Evolutionary conservation across 2,113 vertebrate species (phyloP).

Genomic region (Nesogale talazaci): DNA sequence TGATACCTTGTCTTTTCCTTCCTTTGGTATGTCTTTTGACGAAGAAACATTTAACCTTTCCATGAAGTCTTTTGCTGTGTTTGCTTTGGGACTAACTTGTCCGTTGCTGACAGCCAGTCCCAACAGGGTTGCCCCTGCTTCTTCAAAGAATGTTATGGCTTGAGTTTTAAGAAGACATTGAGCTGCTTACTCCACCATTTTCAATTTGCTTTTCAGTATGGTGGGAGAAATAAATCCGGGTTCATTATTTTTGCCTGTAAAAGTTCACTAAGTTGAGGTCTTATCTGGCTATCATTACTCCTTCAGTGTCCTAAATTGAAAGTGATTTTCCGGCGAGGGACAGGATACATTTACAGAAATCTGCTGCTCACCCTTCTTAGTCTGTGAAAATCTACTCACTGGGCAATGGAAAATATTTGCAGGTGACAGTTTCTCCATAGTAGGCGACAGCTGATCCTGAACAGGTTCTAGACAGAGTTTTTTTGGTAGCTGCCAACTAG

Average conservation of each 20-base stretch:
- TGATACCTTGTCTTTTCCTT: neutral
- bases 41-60: neutral
- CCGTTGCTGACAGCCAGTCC: neutral
- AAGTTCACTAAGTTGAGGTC: neutral
- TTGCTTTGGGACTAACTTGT: neutral
- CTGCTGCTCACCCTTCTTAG: slow-evolving; percentile 40
- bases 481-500: neutral
- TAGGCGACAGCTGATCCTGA: neutral
- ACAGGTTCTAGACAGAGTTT: neutral
- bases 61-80: neutral
- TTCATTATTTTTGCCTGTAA: neutral
- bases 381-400: slow-evolving; percentile 37
- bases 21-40: neutral
- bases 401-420: slow-evolving; percentile 40
- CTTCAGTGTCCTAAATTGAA: slow-evolving; percentile 61
- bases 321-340: slow-evolving; percentile 35
- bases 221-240: neutral
- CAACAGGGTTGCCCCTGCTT: neutral
- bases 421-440: neutral
- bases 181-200: neutral
- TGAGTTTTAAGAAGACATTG: neutral
- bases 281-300: slow-evolving; percentile 32
- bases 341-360: slow-evolving; percentile 41
- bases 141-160: neutral
- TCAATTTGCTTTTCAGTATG: neutral